Percentiles rank a stretch among this genome's conserved stretches.
Evolutionary conservation across 2,797 vertebrate species (phyloP).

Genomic region (Phoeniculus purpureus): DNA sequence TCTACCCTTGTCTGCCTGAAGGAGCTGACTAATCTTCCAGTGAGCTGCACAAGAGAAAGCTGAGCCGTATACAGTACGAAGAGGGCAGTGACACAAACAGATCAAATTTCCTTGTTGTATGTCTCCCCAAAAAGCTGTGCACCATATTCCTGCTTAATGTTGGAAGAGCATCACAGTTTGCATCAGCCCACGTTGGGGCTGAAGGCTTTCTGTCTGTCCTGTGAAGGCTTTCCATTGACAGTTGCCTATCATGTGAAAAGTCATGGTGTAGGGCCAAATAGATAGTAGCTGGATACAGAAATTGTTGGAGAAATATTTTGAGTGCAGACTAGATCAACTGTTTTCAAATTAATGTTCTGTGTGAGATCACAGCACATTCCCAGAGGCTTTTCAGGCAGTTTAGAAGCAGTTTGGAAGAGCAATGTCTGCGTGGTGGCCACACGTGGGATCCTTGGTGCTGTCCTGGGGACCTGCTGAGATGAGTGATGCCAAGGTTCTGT

Average conservation of each 20-base stretch:
- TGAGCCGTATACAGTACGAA: neutral
- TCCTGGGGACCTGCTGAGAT: neutral
- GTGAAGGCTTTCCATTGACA: neutral
- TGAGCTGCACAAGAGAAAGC: neutral
- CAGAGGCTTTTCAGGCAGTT: neutral
- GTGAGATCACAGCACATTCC: neutral
- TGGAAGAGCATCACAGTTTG: neutral
- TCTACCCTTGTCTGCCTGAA: slow-evolving; percentile 54
- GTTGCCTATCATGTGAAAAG: neutral
- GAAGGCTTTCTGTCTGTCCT: neutral
- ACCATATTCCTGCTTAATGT: fast-evolving
- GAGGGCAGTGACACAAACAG: neutral
- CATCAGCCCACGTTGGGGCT: neutral
- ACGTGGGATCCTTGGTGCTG: neutral
- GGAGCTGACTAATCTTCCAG: slow-evolving; percentile 22
- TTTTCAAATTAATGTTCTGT: neutral
- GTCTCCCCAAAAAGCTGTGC: neutral
- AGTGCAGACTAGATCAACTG: neutral
- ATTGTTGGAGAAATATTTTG: neutral
- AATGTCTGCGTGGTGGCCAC: neutral
- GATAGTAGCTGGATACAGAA: neutral
- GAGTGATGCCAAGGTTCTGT: neutral
- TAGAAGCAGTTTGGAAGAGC: neutral
- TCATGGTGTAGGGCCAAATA: neutral
- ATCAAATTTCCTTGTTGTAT: neutral